Base-by-base conservation (phyloP, 2,113 vertebrate genomes). In the Pachyramphus minor region DNA sequence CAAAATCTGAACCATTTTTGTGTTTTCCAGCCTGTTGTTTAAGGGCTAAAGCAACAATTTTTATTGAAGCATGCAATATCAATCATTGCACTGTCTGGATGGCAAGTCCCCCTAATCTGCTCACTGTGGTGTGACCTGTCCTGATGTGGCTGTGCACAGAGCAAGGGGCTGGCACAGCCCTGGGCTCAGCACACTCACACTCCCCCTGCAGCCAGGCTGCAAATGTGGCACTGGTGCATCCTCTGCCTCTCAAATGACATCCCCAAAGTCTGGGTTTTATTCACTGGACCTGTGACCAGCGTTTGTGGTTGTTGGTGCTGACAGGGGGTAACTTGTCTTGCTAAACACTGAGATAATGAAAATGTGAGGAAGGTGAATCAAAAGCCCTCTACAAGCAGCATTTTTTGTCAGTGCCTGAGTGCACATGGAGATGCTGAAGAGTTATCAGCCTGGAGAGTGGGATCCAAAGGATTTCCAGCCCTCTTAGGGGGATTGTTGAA, bases 231-330 rank as follows among this genome's bases (percentile, higher is more conserved):
- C 59, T 42, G 25, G 3, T 4, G 31, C 4, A 2, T 39, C 73
- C 17, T n/a, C 60, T 9, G 60, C 20, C 76, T 77, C 33, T 45
- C 73, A 47, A 44, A 30, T 8, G 44, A 31, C 45, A 47, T 33
- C n/a, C 21, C 14, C 3, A 0, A 66, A 73, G 55, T 12, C 56
- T 45, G 33, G 8, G 9, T 55, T 76, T 49, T n/a, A 41, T 33
- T 59, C 41, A 30, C 20, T 27, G 66, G 12, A n/a, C 8, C 2
- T 1, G 15, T 30, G 41, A 35, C n/a, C 35, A 33, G n/a, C 1
- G 2, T 9, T 49, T 0, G 0, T 39, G 64, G 39, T 3, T 6
- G 0, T 24, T 5, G 5, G 6, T 52, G 52, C 33, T 66, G 67
- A 35, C 0, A 6, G 45, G 76, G 18, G 24, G 23, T 55, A 85